Conservation (phyloP, 2,888 invertebrate genomes). For the Hololepta plana region DNA sequence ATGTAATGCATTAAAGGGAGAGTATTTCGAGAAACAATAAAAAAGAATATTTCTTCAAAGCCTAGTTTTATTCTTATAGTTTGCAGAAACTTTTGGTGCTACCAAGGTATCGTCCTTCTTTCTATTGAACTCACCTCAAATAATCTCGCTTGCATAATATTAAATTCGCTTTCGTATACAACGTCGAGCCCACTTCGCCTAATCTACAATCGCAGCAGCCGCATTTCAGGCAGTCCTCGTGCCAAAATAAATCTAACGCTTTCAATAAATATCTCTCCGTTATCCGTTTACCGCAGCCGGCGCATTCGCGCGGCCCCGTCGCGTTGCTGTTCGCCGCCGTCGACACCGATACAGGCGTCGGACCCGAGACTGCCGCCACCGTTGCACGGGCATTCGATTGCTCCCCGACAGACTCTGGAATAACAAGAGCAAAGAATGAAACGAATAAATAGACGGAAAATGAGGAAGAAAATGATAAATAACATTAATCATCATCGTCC, state of each 20-base stretch:
- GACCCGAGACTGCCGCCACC: constrained; percentile 19
- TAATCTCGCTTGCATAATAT: constrained; percentile 85
- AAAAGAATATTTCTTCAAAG: no score
- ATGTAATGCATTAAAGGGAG: no score
- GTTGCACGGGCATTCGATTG: constrained; percentile 21
- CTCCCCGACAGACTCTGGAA: constrained; percentile 26
- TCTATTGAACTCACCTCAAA: constrained; percentile 62
- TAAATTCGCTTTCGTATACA: constrained; percentile 80
- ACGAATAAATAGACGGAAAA: no score
- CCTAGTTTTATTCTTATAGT: no score
- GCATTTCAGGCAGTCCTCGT: constrained; percentile 85
- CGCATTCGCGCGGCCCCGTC: constrained; percentile 45
- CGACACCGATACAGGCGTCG: constrained; percentile 18
- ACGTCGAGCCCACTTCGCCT: constrained; percentile 82
- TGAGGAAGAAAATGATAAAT: no score
- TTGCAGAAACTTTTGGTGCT: no score
- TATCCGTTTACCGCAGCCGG: constrained; percentile 73
- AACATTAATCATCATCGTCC: no score
- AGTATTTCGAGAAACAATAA: no score
- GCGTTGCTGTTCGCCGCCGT: constrained; percentile 17
- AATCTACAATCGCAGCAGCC: constrained; percentile 84
- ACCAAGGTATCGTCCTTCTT: no score
- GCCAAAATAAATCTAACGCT: constrained; percentile 82
- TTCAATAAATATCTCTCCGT: constrained; percentile 66
- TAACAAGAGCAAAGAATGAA: no score